phyloP scores from a whole-genome alignment of 2,113 vertebrate species.

The Campylorhamphus procurvoides region DNA sequence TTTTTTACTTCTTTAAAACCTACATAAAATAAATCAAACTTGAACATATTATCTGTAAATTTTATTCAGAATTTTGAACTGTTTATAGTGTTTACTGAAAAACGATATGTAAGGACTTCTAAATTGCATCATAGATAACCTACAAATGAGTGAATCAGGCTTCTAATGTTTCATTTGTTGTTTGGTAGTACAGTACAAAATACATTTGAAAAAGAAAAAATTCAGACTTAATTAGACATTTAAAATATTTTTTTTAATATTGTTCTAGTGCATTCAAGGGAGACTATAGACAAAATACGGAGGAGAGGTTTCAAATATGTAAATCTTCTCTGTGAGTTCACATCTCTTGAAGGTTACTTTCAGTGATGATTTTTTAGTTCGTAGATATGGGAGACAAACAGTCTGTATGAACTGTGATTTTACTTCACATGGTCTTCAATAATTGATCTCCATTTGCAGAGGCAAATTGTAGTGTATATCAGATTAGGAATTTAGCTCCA shows the following conservation, averaged over 20 bases:
- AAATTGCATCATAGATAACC: background rate
- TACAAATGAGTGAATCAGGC: background rate
- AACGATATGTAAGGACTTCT: background rate
- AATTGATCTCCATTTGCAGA: background rate
- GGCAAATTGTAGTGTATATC: background rate
- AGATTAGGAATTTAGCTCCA: background rate
- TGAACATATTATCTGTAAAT: background rate
- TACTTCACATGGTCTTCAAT: background rate
- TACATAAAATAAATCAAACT: conserved; percentile 2
- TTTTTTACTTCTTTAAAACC: background rate
- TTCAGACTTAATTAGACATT: background rate
- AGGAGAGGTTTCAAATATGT: background rate
- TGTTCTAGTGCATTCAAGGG: background rate
- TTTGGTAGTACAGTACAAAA: background rate
- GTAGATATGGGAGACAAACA: background rate
- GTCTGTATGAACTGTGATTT: background rate
- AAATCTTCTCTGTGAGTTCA: background rate
- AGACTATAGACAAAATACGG: background rate
- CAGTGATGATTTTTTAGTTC: background rate
- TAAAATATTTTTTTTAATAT: background rate
- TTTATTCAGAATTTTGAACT: background rate
- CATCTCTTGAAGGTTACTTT: background rate
- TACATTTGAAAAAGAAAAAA: background rate
- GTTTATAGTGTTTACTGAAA: background rate
- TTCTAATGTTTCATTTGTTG: background rate